Evolutionary conservation across 2,888 invertebrate species (phyloP).

Genomic region (Exocentrus adspersus): DNA sequence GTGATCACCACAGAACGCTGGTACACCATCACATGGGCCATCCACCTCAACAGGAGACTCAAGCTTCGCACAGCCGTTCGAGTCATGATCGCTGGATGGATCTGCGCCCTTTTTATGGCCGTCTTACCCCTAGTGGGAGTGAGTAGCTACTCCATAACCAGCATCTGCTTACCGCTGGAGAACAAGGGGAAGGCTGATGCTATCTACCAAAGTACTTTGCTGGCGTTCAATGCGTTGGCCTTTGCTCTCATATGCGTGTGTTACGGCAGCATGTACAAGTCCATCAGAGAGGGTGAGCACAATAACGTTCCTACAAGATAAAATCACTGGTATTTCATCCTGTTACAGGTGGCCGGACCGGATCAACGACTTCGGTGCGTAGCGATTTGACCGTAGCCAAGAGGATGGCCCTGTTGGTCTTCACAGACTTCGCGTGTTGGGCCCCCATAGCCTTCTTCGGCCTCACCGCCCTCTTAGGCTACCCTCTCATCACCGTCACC

Average conservation of each 20-base stretch:
- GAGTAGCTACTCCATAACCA: conserved; percentile 73
- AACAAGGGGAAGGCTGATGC: conserved; percentile 66
- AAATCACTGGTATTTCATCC: too few relatives aligned
- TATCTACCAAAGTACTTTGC: conserved; percentile 67
- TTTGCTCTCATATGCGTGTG: conserved; percentile 72
- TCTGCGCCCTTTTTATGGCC: conserved; percentile 68
- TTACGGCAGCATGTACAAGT: conserved; percentile 72
- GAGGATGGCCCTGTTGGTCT: conserved; percentile 74
- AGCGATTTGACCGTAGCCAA: conserved; percentile 69
- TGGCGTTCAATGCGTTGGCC: conserved; percentile 71
- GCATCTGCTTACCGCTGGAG: conserved; percentile 75
- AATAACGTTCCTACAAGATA: not conserved
- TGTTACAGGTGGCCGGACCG: conserved; percentile 64
- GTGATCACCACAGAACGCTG: conserved; percentile 73
- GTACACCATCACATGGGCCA: conserved; percentile 70
- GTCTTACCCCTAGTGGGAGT: conserved; percentile 71
- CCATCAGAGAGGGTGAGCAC: conserved; percentile 63
- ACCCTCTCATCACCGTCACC: conserved; percentile 69
- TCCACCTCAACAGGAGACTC: conserved; percentile 71
- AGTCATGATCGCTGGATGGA: conserved; percentile 71
- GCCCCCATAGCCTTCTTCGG: conserved; percentile 76
- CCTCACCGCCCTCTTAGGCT: conserved; percentile 71
- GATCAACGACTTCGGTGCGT: conserved; percentile 62
- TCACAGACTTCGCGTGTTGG: conserved; percentile 72
- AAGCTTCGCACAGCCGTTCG: conserved; percentile 68